Evolutionary conservation across 2,888 invertebrate species (phyloP), one percentile per base, ranked within the genome.

Genomic region (Orthosia cruda): DNA sequence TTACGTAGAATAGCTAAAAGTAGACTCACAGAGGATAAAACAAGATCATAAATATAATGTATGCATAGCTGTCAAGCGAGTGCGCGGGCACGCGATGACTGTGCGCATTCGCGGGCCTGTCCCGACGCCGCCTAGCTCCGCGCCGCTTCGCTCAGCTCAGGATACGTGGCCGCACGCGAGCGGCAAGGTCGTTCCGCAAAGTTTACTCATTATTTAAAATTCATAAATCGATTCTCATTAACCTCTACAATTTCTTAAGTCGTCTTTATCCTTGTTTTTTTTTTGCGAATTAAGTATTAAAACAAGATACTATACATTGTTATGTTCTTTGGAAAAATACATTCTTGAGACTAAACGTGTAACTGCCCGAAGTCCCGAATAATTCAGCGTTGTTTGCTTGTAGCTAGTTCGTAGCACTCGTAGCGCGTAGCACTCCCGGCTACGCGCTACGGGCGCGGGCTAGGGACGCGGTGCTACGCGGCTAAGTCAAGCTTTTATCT

Each of bases 381-480:
- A 3, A 15, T 47, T 18, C 26, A n/a, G 16, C 11, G 26, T 20
- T 4, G 16, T 26, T 20, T 32, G 13, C 52, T 58, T 32, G 16
- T 16, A 15, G 13, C 23, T 40, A 49, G 15, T 45, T 47, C 81
- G 75, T 81, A 74, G 81, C 77, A n/a, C 18, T 15, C 65, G 77
- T 66, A 74, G 74, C 13, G 32, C 74, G 81, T 77, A 81, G 77
- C 66, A 57, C 18, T 32, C 55, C 75, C 50, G 26, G 12, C 40
- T 40, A 40, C 40, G 40, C 40, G 23, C 20, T 20, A 20, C n/a
- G n/a, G n/a, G n/a, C 52, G n/a, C 54, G 47, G 9, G 20, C 20
- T 65, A 52, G 61, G n/a, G 47, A 15, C n/a, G 58, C 32, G 40
- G 0, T 47, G 47, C 76, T 79, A 47, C 79, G 62, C 16, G 18